These are phyloP conservation scores for Drosophila elegans DNA, from an alignment of 1,140 invertebrate genomes.

Conservation along the genomic window DNA sequence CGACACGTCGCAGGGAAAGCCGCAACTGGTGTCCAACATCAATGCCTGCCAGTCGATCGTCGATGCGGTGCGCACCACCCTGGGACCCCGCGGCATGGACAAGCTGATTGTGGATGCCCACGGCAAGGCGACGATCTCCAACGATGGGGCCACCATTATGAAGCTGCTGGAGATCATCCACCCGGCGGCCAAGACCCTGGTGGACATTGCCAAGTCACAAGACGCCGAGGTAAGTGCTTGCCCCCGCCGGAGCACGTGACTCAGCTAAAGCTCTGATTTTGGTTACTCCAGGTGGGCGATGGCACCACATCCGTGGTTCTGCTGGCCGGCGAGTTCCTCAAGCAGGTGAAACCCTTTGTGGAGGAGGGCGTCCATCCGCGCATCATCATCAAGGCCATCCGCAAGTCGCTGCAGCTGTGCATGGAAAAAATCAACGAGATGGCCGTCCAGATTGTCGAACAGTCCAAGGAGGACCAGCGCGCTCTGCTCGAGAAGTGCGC, in stretches of 20 bases:
- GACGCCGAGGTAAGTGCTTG: slow-evolving; percentile 95
- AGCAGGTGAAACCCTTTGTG: slow-evolving; percentile 97
- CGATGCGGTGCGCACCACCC: slow-evolving; percentile 97
- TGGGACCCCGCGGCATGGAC: slow-evolving; percentile 99
- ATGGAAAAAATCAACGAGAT: slow-evolving; percentile 94
- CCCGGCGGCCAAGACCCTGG: slow-evolving; percentile 98
- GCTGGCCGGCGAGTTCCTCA: slow-evolving; percentile 97
- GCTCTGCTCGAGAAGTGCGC: slow-evolving; percentile 97
- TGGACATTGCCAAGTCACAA: slow-evolving; percentile 99
- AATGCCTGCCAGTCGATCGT: slow-evolving; percentile 99
- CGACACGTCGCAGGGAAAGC: slow-evolving; percentile 97
- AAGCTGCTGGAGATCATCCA: slow-evolving; percentile 98
- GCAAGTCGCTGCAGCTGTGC: slow-evolving; percentile 92
- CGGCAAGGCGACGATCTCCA: slow-evolving; percentile 98
- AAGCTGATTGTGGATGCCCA: slow-evolving; percentile 97
- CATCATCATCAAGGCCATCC: slow-evolving; percentile 94
- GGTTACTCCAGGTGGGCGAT: slow-evolving; percentile 94
- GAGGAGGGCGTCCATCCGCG: slow-evolving; percentile 99
- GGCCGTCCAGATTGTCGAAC: slow-evolving; percentile 92
- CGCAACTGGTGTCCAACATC: slow-evolving; percentile 99
- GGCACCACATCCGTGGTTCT: slow-evolving; percentile 98
- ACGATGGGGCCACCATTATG: slow-evolving; percentile 99
- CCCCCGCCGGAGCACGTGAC: slow-evolving; percentile 36
- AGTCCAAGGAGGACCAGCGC: slow-evolving; percentile 87
- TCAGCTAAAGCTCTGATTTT: slow-evolving; percentile 33